Conservation (phyloP, 2,888 invertebrate species). For the Macaria liturata region DNA sequence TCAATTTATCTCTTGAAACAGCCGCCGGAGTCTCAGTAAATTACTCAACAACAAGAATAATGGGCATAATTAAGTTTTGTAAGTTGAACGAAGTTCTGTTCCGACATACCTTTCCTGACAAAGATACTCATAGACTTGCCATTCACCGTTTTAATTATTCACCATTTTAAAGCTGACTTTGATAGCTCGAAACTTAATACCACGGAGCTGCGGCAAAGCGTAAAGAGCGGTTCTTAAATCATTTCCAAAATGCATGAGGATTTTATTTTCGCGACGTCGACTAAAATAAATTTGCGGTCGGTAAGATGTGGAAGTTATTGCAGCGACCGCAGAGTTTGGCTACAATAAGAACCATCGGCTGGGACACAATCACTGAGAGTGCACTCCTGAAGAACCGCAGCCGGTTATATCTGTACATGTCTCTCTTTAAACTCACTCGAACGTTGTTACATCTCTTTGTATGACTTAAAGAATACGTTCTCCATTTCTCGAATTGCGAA, state of each 20-base stretch:
- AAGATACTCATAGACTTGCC: constrained; percentile 25
- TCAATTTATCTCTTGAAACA: constrained; percentile 46
- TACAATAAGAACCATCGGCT: constrained; percentile 48
- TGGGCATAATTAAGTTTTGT: constrained; percentile 40
- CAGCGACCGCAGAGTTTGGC: constrained; percentile 33
- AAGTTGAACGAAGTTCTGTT: constrained; percentile 32
- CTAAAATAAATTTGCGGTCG: background rate
- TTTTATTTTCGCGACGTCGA: constrained; percentile 7
- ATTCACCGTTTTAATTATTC: constrained; percentile 2
- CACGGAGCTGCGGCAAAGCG: too few relatives aligned
- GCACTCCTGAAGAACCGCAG: constrained; percentile 51
- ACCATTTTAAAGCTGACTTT: constrained; percentile 5
- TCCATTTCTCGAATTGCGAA: constrained; percentile 34
- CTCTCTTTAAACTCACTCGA: constrained; percentile 40
- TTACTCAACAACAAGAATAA: constrained; percentile 43
- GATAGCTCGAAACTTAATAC: background rate
- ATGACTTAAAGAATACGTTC: constrained; percentile 36
- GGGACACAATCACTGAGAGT: constrained; percentile 60
- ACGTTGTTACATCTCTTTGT: constrained; percentile 45
- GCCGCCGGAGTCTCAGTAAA: constrained; percentile 38
- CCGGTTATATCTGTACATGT: constrained; percentile 49
- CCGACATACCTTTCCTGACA: constrained; percentile 25
- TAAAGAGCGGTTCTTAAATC: background rate
- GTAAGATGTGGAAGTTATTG: constrained; percentile 10
- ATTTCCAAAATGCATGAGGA: constrained; percentile 1